Evolutionary conservation across 2,888 invertebrate species (phyloP).

Genomic region (Eupsilia transversa): DNA sequence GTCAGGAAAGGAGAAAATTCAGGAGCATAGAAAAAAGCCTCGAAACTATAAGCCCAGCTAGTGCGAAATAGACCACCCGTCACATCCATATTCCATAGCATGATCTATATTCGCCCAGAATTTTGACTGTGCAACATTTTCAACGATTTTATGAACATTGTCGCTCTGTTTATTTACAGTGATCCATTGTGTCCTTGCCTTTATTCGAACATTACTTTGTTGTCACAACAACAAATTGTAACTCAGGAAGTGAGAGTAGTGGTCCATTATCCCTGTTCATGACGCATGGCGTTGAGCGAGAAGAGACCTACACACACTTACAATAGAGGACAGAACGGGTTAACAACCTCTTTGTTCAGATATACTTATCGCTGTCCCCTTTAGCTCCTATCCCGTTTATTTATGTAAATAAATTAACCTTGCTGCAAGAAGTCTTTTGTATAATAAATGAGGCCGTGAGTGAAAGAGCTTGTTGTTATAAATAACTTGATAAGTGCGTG

Average conservation of each 20-base stretch:
- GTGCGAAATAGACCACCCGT: too few relatives aligned
- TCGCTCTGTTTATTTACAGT: conserved; percentile 22
- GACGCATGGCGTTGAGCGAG: conserved; percentile 29
- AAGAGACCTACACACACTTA: conserved; percentile 19
- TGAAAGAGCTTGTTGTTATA: conserved; percentile 22
- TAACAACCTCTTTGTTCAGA: conserved; percentile 34
- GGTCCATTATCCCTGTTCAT: conserved; percentile 50
- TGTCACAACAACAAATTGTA: conserved; percentile 50
- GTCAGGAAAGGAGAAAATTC: not conserved
- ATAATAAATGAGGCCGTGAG: conserved; percentile 16
- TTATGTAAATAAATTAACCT: conserved; percentile 44
- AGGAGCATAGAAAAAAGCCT: not conserved
- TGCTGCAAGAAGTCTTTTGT: conserved; percentile 39
- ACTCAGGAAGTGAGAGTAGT: conserved; percentile 56
- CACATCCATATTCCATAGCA: too few relatives aligned
- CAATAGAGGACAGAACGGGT: conserved; percentile 40
- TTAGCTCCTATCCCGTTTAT: conserved; percentile 43
- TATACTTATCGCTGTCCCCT: conserved; percentile 39
- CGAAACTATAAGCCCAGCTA: not conserved
- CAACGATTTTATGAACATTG: not conserved
- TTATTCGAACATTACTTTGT: conserved; percentile 45
- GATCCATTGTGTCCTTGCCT: conserved; percentile 27
- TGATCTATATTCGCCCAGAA: not conserved
- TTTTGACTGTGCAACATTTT: not conserved
- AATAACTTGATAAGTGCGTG: conserved; percentile 22